phyloP scores from a whole-genome alignment of 2,888 invertebrate species.

The Alloscopus bannaensis region DNA sequence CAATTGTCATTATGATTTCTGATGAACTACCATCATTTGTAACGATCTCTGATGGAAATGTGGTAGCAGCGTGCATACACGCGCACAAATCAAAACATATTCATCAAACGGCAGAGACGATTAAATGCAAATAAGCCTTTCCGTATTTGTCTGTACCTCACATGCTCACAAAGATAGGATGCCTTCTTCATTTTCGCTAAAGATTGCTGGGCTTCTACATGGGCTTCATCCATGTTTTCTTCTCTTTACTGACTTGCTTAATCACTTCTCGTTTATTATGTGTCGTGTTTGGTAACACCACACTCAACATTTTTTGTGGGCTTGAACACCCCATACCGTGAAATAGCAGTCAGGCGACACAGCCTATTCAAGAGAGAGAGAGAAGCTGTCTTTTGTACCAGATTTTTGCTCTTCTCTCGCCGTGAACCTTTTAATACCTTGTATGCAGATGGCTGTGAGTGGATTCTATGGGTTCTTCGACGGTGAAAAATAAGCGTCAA shows the following conservation, averaged over 20 bases:
- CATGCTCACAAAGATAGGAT: no score
- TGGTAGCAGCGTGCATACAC: no score
- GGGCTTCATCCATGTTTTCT: neutral
- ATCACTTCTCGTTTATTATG: constrained; percentile 42
- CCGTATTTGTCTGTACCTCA: no score
- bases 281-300: constrained; percentile 40
- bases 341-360: constrained; percentile 55
- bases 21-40: no score
- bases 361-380: constrained; percentile 45
- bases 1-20: no score
- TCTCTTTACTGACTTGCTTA: constrained; percentile 29
- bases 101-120: neutral
- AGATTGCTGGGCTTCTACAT: no score
- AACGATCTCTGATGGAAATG: no score
- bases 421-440: no score
- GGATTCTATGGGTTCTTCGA: neutral
- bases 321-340: constrained; percentile 47
- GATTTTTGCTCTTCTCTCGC: constrained; percentile 9
- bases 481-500: constrained; percentile 21
- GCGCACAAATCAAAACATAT: neutral
- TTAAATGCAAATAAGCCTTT: constrained; percentile 3
- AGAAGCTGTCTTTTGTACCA: neutral
- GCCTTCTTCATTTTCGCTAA: no score
- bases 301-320: constrained; percentile 20
- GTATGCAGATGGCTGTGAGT: neutral